phyloP scores from a whole-genome alignment of 2,113 vertebrate genomes.

The Motacilla alba region DNA sequence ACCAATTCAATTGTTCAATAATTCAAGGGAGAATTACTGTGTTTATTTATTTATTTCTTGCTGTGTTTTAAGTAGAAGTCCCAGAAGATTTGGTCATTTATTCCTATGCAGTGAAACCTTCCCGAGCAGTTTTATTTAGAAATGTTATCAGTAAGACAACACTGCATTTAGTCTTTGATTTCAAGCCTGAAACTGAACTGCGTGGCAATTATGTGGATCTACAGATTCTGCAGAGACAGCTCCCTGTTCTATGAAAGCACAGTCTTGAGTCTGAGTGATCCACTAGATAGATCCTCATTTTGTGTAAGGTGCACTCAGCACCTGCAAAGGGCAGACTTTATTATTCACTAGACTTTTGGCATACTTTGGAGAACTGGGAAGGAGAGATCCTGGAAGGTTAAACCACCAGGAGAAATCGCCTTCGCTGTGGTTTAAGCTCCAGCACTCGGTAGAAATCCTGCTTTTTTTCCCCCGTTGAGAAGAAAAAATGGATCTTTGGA shows the following conservation, averaged over 20 bases:
- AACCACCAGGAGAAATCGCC: not conserved
- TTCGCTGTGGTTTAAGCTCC: not conserved
- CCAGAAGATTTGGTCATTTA: not conserved
- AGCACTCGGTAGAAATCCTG: not conserved
- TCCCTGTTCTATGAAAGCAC: not conserved
- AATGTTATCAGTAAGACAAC: not conserved
- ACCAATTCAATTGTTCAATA: conserved; percentile 35
- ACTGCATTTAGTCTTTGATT: not conserved
- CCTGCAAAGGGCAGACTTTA: not conserved
- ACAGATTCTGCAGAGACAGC: not conserved
- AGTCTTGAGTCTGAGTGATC: not conserved
- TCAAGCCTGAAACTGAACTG: not conserved
- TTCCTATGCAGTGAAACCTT: not conserved
- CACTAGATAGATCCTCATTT: not conserved
- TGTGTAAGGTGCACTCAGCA: not conserved
- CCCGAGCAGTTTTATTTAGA: not conserved
- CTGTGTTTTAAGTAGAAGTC: not conserved
- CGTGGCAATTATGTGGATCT: not conserved
- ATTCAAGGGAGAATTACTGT: conserved; percentile 27
- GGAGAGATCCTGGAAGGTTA: not conserved
- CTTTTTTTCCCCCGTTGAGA: not conserved
- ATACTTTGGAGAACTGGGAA: not conserved
- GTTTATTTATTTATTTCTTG: conserved; percentile 1
- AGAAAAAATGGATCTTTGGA: not conserved
- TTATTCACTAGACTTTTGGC: not conserved